These are phyloP conservation scores for Phycodurus eques DNA, from an alignment of 2,113 vertebrate genomes.

Conservation along the genomic window DNA sequence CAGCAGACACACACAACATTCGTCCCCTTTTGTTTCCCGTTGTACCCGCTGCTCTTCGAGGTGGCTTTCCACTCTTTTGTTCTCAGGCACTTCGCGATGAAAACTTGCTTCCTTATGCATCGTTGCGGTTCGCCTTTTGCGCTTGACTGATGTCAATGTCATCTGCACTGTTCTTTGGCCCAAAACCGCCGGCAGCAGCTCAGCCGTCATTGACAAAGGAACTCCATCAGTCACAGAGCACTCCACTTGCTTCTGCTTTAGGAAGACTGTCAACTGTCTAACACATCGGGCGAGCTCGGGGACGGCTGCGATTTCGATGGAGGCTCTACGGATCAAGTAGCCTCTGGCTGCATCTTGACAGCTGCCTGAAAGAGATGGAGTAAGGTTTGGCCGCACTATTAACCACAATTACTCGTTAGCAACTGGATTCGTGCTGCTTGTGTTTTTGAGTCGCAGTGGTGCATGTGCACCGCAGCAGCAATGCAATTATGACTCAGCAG, in stretches of 20 bases:
- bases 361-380: slow-evolving; percentile 11
- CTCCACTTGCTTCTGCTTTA: slow-evolving; percentile 64
- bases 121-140: slow-evolving; percentile 69
- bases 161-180: slow-evolving; percentile 70
- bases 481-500: background rate
- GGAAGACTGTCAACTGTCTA: slow-evolving; percentile 64
- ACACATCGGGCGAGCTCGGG: slow-evolving; percentile 52
- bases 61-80: slow-evolving; percentile 52
- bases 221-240: slow-evolving; percentile 67
- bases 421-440: background rate
- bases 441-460: background rate
- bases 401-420: slow-evolving; percentile 6
- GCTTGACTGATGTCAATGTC: slow-evolving; percentile 73
- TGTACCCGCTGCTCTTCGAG: background rate
- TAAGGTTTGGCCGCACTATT: slow-evolving; percentile 2
- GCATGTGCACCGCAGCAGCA: background rate
- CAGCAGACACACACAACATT: background rate
- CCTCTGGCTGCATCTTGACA: slow-evolving; percentile 28
- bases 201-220: slow-evolving; percentile 65
- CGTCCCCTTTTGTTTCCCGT: background rate
- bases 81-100: slow-evolving; percentile 55
- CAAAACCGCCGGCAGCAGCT: slow-evolving; percentile 67
- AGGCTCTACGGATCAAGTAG: slow-evolving; percentile 42
- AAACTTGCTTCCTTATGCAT: slow-evolving; percentile 70
- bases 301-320: slow-evolving; percentile 36